phyloP scores from a whole-genome alignment of 2,797 vertebrate genomes.

The Spatula versicolor region DNA sequence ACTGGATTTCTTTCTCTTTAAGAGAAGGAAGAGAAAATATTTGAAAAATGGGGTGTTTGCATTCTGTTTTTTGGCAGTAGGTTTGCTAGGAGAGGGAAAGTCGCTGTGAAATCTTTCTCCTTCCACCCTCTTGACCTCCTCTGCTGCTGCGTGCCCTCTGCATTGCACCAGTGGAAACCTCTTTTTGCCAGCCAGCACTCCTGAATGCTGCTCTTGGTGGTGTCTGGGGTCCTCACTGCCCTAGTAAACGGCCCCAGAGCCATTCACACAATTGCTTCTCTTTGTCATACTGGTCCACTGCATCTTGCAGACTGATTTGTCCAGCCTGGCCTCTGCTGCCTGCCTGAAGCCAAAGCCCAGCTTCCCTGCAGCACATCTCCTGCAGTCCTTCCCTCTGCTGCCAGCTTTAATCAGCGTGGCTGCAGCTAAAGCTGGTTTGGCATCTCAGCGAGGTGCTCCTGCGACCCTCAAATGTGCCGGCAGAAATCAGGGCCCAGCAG shows the following conservation, averaged over 20 bases:
- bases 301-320: background rate
- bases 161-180: background rate
- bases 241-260: background rate
- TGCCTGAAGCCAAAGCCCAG: background rate
- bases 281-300: background rate
- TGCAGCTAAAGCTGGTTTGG: background rate
- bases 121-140: background rate
- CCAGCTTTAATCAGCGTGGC: fast-evolving
- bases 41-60: background rate
- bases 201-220: background rate
- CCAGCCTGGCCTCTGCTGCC: background rate
- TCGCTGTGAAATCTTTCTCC: background rate
- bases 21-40: background rate
- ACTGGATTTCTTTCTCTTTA: background rate
- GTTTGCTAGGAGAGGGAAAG: background rate
- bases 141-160: background rate
- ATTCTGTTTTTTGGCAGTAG: background rate
- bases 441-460: fast-evolving
- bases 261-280: fast-evolving
- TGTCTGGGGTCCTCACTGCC: fast-evolving
- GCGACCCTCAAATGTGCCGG: background rate
- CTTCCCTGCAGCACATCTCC: fast-evolving
- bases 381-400: background rate
- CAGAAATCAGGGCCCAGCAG: fast-evolving
- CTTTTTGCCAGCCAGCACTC: background rate